These are phyloP conservation scores for Pteropus rufus DNA, from an alignment of 2,797 vertebrate genomes.

Conservation along the genomic window DNA sequence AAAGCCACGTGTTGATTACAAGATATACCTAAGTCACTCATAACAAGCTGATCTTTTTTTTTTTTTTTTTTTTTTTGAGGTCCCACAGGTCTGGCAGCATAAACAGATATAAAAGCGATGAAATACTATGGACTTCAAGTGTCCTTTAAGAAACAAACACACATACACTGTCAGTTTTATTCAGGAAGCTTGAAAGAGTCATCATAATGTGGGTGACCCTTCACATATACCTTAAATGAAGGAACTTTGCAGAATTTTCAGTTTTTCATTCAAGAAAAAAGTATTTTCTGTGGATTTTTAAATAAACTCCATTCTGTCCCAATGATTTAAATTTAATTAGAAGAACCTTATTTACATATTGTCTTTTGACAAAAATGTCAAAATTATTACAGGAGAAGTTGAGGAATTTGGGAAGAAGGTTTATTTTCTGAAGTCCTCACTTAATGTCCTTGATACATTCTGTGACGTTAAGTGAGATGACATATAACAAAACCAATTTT, in stretches of 20 bases:
- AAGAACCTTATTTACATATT: background rate
- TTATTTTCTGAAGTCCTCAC: background rate
- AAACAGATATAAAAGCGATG: background rate
- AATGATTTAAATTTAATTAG: background rate
- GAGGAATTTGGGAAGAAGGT: background rate
- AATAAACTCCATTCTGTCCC: background rate
- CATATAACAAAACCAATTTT: too few species aligned
- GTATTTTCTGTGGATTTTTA: background rate
- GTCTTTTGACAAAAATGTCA: background rate
- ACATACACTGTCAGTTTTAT: background rate
- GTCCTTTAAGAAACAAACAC: background rate
- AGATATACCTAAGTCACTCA: background rate
- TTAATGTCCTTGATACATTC: too few species aligned
- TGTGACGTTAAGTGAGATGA: too few species aligned
- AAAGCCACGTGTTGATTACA: background rate
- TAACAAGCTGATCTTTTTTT: too few species aligned
- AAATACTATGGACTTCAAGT: too few species aligned
- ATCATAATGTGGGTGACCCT: background rate
- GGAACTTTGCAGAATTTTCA: background rate
- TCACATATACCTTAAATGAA: background rate
- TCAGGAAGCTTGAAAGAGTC: background rate
- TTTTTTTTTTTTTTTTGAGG: background rate
- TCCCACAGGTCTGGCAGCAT: background rate
- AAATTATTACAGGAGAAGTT: background rate
- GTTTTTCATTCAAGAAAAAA: background rate